Evolutionary conservation across 2,113 vertebrate genomes (phyloP), one percentile per base, ranked within the genome.

Genomic region (rabbit (Oryctolagus cuniculus)): DNA sequence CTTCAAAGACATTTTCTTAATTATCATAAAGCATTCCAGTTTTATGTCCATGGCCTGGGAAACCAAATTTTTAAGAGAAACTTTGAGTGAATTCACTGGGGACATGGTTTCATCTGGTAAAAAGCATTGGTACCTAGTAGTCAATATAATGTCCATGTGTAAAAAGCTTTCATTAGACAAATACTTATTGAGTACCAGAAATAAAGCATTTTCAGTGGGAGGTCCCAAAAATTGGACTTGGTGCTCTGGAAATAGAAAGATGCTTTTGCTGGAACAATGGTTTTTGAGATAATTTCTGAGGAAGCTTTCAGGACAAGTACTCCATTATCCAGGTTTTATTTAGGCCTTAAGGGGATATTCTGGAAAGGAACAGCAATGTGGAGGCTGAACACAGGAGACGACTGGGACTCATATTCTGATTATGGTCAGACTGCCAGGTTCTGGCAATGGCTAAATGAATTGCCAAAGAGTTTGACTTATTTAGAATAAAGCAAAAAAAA

Each of bases 141-240:
- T 88, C 87, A 53, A 19, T 24, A 11, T 19, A n/a, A 34, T 69
- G 77, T 73, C 58, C 77, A 78, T 51, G 29, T 78, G 38, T 55
- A 87, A 34, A 24, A 44, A 74, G 63, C 72, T 89, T 93, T 96
- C 34, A 66, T 66, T 58, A 91, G 63, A 90, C 51, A 69, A 61
- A 21, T 67, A 92, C 75, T 95, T 44, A 66, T 77, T 66, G 34
- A 53, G 58, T 25, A 67, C 22, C 89, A 95, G 80, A 94, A 87
- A 89, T 15, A 82, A 53, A 91, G 66, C 66, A 85, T 80, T 92
- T 96, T 95, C 95, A 90, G 83, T 49, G 44, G 55, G 83, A 96
- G 29, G 49, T 6, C 38, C 44, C 79, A 34, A 90, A 90, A 80
- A 84, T 89, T 63, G 83, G 91, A 95, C 73, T 87, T 73, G 87